phyloP scores from a whole-genome alignment of 2,797 vertebrate genomes.

The Linurgus olivaceus region DNA sequence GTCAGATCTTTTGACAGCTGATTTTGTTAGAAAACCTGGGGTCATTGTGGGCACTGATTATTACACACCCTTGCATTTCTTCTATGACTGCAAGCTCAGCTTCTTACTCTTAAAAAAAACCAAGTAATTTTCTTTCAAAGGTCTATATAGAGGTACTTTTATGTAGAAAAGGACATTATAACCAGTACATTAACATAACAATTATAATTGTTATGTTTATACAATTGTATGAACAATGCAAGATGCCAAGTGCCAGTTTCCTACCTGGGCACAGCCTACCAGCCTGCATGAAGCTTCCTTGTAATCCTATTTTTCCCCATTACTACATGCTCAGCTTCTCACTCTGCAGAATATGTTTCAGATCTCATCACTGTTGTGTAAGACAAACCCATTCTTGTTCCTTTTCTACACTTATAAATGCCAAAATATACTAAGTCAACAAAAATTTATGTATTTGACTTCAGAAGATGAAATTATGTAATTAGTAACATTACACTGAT shows the following conservation, averaged over 20 bases:
- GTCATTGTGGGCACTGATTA: conserved; percentile 25
- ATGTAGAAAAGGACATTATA: neutral
- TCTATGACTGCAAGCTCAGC: conserved; percentile 3
- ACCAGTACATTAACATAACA: neutral
- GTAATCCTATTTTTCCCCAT: neutral
- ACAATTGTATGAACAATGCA: neutral
- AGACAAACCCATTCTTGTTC: neutral
- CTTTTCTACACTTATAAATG: conserved; percentile 9
- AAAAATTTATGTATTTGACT: conserved; percentile 48
- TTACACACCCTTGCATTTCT: conserved; percentile 47
- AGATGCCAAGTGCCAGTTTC: neutral
- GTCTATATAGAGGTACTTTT: neutral
- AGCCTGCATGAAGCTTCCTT: neutral
- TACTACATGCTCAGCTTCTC: neutral
- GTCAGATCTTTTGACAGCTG: conserved; percentile 53
- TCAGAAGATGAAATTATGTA: conserved; percentile 36
- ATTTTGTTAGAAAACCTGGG: conserved; percentile 53
- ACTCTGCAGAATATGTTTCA: neutral
- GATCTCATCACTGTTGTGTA: neutral
- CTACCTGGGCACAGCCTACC: neutral
- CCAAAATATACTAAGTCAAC: conserved; percentile 35
- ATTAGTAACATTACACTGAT: conserved; percentile 58
- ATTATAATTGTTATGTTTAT: neutral
- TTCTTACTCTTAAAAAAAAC: neutral
- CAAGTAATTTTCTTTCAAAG: neutral